phyloP scores from a whole-genome alignment of 2,797 vertebrate species.

The Prionace glauca region DNA sequence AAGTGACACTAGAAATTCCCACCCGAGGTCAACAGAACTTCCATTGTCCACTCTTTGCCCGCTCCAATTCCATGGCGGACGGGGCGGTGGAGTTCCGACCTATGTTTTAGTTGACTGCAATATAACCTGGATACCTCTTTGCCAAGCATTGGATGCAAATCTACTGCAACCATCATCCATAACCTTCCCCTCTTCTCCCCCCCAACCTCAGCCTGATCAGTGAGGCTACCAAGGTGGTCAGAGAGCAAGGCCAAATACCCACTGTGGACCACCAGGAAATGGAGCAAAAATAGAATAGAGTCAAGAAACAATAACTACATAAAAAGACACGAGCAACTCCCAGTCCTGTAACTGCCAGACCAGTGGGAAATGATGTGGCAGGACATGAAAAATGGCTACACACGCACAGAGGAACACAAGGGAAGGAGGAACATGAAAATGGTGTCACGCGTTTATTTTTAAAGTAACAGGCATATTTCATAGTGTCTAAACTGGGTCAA shows the following conservation, averaged over 20 bases:
- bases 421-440: conserved; percentile 18
- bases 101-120: neutral
- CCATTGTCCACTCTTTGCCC: too few species aligned
- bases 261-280: neutral
- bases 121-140: neutral
- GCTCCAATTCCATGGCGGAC: too few species aligned
- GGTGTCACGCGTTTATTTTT: neutral
- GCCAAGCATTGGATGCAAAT: neutral
- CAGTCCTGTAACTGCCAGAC: neutral
- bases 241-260: neutral
- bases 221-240: neutral
- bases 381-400: conserved; percentile 27
- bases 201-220: neutral
- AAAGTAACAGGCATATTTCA: conserved; percentile 8
- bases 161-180: neutral
- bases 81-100: too few species aligned
- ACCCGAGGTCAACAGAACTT: too few species aligned
- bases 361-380: conserved; percentile 16
- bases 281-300: neutral
- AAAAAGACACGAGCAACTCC: neutral
- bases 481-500: conserved; percentile 12
- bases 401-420: neutral
- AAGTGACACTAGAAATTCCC: too few species aligned
- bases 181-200: neutral
- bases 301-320: neutral